Base-by-base conservation (phyloP, 2,113 vertebrate genomes). In the Acanthochromis polyacanthus region DNA sequence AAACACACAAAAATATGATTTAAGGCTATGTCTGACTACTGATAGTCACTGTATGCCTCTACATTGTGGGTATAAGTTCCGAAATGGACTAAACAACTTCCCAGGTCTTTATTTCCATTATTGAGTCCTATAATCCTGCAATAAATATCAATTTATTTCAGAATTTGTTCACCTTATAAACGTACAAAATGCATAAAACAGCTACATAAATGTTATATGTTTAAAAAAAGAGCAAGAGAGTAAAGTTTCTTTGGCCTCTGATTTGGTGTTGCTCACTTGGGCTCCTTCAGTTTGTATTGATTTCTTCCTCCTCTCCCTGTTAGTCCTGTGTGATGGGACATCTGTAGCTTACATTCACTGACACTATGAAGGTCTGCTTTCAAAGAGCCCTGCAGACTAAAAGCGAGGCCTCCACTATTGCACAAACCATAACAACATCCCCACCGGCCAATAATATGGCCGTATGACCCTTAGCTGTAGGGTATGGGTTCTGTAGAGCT, bases 311-410 rank as follows among this genome's bases (percentile, higher is more conserved):
- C 70, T 58, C 68, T 73, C 84, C 80, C 75, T 66, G 62, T 48
- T 60, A 56, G 74, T 75, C 11, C 56, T 51, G 22, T 73, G 65
- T 77, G 68, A 70, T 57, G 51, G 71, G 69, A 88, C 86, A 86
- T 88, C 80, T 89, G 86, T 38, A 75, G 69, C 74, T 68, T 62
- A 76, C 65, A 77, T 68, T 79, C 63, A 57, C 55, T 77, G 78
- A 84, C 75, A 84, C 68, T 68, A 64, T 46, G 45, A 78, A 68
- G 83, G 83, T 91, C 87, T 71, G 66, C 70, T 91, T 91, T 91
- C 90, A 91, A 91, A 91, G 82, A 81, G 71, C 78, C 64, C 50
- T 25, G 17, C 67, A 76, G 68, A 77, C 83, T n/a, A 77, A 82
- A 88, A 59, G 40, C 63, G 55, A 67, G 72, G 66, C 68, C 81